Conservation (phyloP, 2,113 vertebrate species). For the Neolamprologus cancellatus region DNA sequence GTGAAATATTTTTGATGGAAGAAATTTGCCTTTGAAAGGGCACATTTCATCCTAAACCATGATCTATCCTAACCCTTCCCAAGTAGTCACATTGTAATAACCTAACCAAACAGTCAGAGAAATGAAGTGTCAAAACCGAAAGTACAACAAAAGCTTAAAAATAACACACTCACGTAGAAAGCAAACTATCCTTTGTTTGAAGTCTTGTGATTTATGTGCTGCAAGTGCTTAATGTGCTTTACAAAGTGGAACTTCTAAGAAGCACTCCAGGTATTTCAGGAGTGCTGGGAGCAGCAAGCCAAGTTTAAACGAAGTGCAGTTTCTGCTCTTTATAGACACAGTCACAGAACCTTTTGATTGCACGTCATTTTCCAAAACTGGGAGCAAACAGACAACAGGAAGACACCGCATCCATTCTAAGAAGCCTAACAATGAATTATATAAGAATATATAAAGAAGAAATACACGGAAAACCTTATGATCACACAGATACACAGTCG, state of each 20-base stretch:
- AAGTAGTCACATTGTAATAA: background rate
- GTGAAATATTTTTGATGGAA: background rate
- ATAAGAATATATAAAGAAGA: background rate
- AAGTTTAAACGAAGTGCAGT: background rate
- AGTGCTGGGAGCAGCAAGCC: background rate
- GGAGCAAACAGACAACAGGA: background rate
- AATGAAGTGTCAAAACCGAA: background rate
- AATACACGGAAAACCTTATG: fast-evolving
- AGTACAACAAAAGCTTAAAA: background rate
- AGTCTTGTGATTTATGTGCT: background rate
- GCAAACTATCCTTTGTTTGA: background rate
- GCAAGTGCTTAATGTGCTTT: background rate
- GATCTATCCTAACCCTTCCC: background rate
- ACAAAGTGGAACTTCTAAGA: background rate
- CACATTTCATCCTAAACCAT: background rate
- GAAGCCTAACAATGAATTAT: background rate
- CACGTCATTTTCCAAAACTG: background rate
- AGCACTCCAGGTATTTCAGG: background rate
- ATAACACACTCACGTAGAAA: background rate
- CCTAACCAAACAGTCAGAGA: background rate
- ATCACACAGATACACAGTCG: background rate
- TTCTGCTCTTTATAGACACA: background rate
- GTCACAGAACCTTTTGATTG: background rate
- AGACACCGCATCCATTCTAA: background rate
- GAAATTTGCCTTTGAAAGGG: background rate